These are phyloP conservation scores for Athene cunicularia DNA, from an alignment of 2,113 vertebrate species.

Conservation along the genomic window DNA sequence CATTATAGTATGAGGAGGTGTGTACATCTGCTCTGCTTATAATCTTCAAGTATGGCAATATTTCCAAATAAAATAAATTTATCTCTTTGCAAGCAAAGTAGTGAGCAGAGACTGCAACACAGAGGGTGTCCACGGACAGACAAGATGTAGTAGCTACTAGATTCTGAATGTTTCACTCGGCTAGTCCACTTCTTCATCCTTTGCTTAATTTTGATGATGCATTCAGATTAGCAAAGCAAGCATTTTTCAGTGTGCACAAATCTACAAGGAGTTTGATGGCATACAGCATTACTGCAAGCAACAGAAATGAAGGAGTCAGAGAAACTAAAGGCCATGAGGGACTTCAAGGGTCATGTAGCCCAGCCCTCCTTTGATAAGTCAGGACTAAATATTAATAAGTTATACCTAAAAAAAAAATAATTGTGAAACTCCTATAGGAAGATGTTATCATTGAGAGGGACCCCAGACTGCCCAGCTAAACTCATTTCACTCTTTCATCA, in stretches of 20 bases:
- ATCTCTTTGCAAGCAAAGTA: neutral
- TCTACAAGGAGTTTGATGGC: neutral
- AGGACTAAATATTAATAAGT: neutral
- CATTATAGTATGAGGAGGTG: neutral
- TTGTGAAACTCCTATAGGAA: neutral
- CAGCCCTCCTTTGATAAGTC: neutral
- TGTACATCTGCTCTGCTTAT: neutral
- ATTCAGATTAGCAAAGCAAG: neutral
- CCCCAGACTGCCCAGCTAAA: neutral
- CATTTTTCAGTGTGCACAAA: neutral
- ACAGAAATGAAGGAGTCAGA: neutral
- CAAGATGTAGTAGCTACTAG: neutral
- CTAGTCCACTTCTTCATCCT: neutral
- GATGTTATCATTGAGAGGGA: neutral
- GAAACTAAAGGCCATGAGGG: neutral
- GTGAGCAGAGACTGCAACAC: neutral
- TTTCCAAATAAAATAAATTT: neutral
- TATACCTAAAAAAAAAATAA: neutral
- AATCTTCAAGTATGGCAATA: neutral
- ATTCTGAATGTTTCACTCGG: neutral
- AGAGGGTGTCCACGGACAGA: neutral
- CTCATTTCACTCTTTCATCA: neutral
- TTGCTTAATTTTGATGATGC: neutral
- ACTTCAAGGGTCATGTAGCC: neutral
- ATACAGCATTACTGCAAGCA: neutral